Evolutionary conservation across 1,140 invertebrate species (phyloP), one percentile per base, ranked within the genome.

Genomic region (Mesaphorura yosii): DNA sequence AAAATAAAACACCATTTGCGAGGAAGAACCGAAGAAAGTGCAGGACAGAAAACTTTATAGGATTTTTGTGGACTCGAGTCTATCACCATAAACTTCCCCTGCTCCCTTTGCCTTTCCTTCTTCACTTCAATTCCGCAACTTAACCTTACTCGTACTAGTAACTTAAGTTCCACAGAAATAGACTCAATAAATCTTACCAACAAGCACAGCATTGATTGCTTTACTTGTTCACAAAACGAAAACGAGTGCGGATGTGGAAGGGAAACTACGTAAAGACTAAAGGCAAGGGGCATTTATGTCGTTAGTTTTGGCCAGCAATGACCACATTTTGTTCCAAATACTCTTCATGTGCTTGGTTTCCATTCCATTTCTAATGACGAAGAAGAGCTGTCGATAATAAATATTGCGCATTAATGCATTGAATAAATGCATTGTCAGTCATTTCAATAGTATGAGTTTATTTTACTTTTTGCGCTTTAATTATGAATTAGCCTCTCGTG

Each of bases 91-190:
- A 48, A 48, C 46, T 48, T 48, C 28, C 10, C 31, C 10, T n/a
- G 10, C 10, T 34, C 10, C 10, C 10, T 34, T 34, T 10, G 40
- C 46, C 46, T 20, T 27, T 46, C 29, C 20, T 46, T 26, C 19
- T 42, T 42, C 19, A 19, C 7, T 42, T 12, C 7, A 19, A 23
- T 46, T 27, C 44, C 29, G 10, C 23, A 25, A 46, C 25, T 7
- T 46, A 27, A 46, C 7, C 44, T 27, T n/a, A n/a, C n/a, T n/a
- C n/a, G n/a, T n/a, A 15, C 44, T 20, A 48, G 46, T 48, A 27
- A 48, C 46, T 31, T 23, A 48, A 48, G 6, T 48, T 48, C 46
- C 46, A 48, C n/a, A n/a, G n/a, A 48, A 48, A 48, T 48, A 27
- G 46, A 4, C 37, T 48, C 46, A 26, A 48, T 48, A 48, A 48